A percentile compares a stretch with the other conserved stretches of the same genome.
Conservation (phyloP, 2,797 vertebrate genomes). For the Danio choprae region DNA sequence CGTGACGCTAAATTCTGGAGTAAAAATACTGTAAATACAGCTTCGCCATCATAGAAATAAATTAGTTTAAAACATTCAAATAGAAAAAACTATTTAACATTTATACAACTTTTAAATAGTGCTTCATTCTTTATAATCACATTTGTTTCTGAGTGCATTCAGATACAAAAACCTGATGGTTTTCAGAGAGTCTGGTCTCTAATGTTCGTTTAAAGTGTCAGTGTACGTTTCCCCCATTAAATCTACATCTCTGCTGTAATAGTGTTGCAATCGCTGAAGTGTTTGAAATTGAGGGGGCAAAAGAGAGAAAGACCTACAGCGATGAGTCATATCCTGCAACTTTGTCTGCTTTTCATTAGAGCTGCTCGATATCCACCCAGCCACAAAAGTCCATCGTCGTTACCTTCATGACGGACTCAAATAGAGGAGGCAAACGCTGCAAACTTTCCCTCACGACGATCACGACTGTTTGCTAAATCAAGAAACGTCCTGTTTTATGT, state of each 20-base stretch:
- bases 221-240: constrained; percentile 22
- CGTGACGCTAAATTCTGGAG: not conserved
- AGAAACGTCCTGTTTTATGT: not conserved
- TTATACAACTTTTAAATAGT: not conserved
- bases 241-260: constrained; percentile 47
- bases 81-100: not conserved
- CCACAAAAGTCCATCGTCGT: constrained; percentile 41
- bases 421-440: constrained; percentile 42
- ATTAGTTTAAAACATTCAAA: not conserved
- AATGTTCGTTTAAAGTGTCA: constrained; percentile 14
- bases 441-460: constrained; percentile 27
- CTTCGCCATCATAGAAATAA: not conserved
- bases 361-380: constrained; percentile 40
- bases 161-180: not conserved
- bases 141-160: not conserved
- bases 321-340: constrained; percentile 58
- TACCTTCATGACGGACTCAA: constrained; percentile 45
- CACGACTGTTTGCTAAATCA: constrained; percentile 21
- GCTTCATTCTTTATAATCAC: not conserved
- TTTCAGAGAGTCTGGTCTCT: constrained; percentile 2
- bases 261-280: constrained; percentile 44
- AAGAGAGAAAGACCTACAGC: constrained; percentile 32
- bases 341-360: constrained; percentile 52
- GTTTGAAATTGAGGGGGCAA: constrained; percentile 27
- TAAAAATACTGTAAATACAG: not conserved